phyloP scores from a whole-genome alignment of 2,797 vertebrate species.

The Cynodonichthys magdalenae region DNA sequence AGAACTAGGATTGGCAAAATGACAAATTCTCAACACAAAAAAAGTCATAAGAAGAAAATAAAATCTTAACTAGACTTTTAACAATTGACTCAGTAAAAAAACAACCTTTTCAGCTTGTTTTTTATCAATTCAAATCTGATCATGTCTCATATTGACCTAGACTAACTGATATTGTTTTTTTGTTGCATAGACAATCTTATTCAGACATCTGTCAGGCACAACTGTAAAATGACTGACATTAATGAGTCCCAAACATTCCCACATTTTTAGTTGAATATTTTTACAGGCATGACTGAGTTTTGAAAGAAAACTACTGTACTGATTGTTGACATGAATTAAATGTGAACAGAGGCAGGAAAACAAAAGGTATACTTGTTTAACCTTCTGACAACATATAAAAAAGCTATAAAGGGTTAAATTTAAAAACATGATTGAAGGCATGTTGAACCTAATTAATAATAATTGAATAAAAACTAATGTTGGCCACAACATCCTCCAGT shows the following conservation, averaged over 20 bases:
- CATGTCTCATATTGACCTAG: constrained; percentile 3
- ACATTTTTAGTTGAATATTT: constrained; percentile 42
- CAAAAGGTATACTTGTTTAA: constrained; percentile 23
- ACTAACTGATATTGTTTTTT: constrained; percentile 25
- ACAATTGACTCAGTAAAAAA: background rate
- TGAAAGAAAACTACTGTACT: constrained; percentile 31
- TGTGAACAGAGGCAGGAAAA: constrained; percentile 5
- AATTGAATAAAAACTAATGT: too few relatives aligned
- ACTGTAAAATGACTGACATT: constrained; percentile 54
- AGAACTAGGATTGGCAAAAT: background rate
- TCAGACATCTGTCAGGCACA: constrained; percentile 29
- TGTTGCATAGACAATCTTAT: constrained; percentile 15
- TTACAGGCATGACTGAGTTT: constrained; percentile 23
- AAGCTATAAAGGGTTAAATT: background rate
- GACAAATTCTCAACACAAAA: background rate
- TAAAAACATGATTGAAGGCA: background rate
- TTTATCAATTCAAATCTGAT: constrained; percentile 2
- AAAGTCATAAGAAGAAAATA: background rate
- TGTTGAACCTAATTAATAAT: too few relatives aligned
- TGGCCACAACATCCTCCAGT: too few relatives aligned
- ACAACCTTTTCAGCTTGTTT: background rate
- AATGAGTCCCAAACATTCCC: constrained; percentile 36
- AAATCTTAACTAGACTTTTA: background rate
- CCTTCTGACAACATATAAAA: constrained; percentile 6
- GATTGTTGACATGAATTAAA: constrained; percentile 31